Evolutionary conservation across 2,888 invertebrate species (phyloP), one percentile per base, ranked within the genome.

Genomic region (Metalampra italica): DNA sequence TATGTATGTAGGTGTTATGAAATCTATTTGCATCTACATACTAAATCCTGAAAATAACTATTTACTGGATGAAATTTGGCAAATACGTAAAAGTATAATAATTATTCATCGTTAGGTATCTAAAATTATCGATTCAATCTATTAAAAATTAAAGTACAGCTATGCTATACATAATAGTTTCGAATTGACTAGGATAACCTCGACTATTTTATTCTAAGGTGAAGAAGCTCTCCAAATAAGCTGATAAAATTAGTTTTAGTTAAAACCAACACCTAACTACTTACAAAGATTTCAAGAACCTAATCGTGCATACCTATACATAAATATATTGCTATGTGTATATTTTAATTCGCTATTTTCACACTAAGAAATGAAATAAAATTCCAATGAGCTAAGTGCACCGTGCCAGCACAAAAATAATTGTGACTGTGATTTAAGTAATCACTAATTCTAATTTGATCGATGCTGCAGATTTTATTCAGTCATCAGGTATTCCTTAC

Each of bases 391-490:
- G 59, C 77, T 82, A 83, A 80, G 86, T 86, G 85, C 86, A 82
- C 79, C 65, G 82, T 84, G 82, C 79, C 65, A 72, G 79, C 78
- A 81, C 78, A 76, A 72, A 64, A 56, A 67, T 67, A 66, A 64
- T 62, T 67, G 64, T 63, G 68, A 72, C 72, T 77, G 60, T 62
- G 68, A 74, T 70, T 69, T 59, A 22, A 22, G 5, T 50, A 30
- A 29, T 60, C 64, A 63, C 60, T 71, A 68, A 58, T 54, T 66
- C 65, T 68, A 69, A 68, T 75, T 72, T 52, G 53, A 63, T 72
- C 69, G 66, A 71, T 71, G 60, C 68, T 69, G 62, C 60, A 64
- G 61, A 64, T 58, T 60, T 44, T 14, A 43, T 69, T 75, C 72
- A 77, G 76, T 77, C 73, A 66, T 71, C 68, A 69, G 61, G 56